Percentiles rank a stretch among this genome's conserved stretches.
Conservation (phyloP, 1,140 invertebrate genomes). For the Drosophila sechellia region DNA sequence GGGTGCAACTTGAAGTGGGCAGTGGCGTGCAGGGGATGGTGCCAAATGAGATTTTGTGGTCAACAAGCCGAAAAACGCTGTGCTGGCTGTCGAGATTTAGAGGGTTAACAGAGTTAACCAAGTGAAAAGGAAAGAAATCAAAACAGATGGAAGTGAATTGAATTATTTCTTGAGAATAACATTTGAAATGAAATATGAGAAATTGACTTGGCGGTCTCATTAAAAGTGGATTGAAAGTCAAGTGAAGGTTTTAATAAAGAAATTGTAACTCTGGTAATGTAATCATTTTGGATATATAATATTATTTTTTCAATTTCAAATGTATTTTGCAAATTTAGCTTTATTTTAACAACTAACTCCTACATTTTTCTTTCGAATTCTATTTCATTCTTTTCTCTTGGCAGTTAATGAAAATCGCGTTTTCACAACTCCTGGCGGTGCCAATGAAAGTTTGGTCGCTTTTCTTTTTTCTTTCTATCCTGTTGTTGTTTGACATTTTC, state of each 20-base stretch:
- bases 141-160: conserved; percentile 30
- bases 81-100: conserved; percentile 2
- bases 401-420: conserved; percentile 11
- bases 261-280: too few species aligned
- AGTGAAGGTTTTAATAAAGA: neutral
- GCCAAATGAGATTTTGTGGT: conserved; percentile 68
- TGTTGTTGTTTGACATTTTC: conserved; percentile 53
- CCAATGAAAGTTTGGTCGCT: conserved; percentile 31
- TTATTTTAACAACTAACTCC: neutral
- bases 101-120: conserved; percentile 24
- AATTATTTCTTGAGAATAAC: conserved; percentile 32
- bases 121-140: conserved; percentile 33
- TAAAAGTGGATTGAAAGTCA: conserved; percentile 16
- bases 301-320: too few species aligned
- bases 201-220: conserved; percentile 17
- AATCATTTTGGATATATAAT: too few species aligned
- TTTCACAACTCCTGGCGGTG: conserved; percentile 7
- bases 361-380: conserved; percentile 3
- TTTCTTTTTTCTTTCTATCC: conserved; percentile 46
- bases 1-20: neutral
- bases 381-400: conserved; percentile 8
- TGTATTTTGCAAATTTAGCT: neutral
- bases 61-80: conserved; percentile 31
- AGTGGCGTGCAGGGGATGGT: conserved; percentile 5
- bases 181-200: conserved; percentile 9